phyloP scores from a whole-genome alignment of 1,140 invertebrate species.

The Rhagoletis pomonella region DNA sequence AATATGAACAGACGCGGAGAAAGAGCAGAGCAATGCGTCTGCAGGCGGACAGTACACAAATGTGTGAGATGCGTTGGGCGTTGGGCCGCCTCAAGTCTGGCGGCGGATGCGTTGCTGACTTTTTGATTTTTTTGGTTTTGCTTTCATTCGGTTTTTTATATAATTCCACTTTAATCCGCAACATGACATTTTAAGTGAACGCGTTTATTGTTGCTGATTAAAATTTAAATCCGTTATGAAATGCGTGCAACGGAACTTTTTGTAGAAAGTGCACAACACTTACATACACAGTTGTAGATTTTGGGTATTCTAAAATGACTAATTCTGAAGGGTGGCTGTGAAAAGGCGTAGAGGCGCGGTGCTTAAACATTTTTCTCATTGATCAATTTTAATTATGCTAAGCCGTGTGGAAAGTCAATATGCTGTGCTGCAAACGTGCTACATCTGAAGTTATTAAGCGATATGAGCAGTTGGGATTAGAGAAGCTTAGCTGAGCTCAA shows the following conservation, averaged over 20 bases:
- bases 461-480: background rate
- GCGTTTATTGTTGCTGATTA: slow-evolving; percentile 53
- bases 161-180: slow-evolving; percentile 53
- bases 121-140: background rate
- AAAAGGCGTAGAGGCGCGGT: no score
- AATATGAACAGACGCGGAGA: background rate
- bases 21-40: background rate
- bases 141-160: background rate
- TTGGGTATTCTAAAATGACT: background rate
- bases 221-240: slow-evolving; percentile 54
- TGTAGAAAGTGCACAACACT: background rate
- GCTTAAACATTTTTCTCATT: background rate
- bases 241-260: slow-evolving; percentile 36
- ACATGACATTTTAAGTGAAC: slow-evolving; percentile 54
- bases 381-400: slow-evolving; percentile 16
- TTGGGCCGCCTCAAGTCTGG: background rate
- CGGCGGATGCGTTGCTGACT: slow-evolving; percentile 29
- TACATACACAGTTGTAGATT: background rate
- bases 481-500: background rate
- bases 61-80: background rate
- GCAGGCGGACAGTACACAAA: background rate
- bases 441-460: slow-evolving; percentile 4
- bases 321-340: no score
- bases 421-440: background rate
- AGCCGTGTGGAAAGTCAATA: slow-evolving; percentile 28